Evolutionary conservation across 1,140 invertebrate species (phyloP), one percentile per base, ranked within the genome.

Genomic region (Oscheius sp.): DNA sequence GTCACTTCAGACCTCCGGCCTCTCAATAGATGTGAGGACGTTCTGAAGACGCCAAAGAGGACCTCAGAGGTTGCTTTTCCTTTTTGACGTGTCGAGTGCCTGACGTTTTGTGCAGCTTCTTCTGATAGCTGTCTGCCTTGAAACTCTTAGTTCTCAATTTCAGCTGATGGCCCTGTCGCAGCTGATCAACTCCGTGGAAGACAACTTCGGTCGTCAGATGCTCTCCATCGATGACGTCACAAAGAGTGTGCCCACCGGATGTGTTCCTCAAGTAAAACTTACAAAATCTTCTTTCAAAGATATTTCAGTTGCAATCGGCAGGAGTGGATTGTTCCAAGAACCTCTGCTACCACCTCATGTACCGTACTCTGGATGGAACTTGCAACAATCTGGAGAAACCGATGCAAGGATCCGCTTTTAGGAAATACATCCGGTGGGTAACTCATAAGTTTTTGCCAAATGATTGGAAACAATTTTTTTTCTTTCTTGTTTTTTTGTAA

Each of bases 351-450:
- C 82, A 84, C 70, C 45, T 85, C 23, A 94, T 94, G 80, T 74
- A 52, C 61, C 88, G 96, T 0, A 91, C 89, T 26, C 89, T 94
- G 66, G 94, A 98, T 86, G 97, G 96, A 0, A 91, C 90, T 4
- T 99, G 96, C 83, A 99, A 99, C 85, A 99, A 99, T 85, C 87
- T 96, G 20, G 88, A 89, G 63, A 88, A 95, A 83, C 92, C 94
- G 2, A 91, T 91, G 15, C 94, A 91, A 91, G 96, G 95, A 3
- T 89, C 93, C 0, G 93, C 95, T 0, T 89, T 94, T 65, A n/a
- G 65, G 3, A 18, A 45, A 42, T 62, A 73, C 38, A 71, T 42
- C 32, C 18, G 31, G 34, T 55, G 28, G n/a, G 10, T 10, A 20
- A 18, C 3, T 63, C 18, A n/a, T 2, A 2, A n/a, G n/a, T 35